Conservation (phyloP, 2,888 invertebrate species). For the Dorcus parallelipipedus region DNA sequence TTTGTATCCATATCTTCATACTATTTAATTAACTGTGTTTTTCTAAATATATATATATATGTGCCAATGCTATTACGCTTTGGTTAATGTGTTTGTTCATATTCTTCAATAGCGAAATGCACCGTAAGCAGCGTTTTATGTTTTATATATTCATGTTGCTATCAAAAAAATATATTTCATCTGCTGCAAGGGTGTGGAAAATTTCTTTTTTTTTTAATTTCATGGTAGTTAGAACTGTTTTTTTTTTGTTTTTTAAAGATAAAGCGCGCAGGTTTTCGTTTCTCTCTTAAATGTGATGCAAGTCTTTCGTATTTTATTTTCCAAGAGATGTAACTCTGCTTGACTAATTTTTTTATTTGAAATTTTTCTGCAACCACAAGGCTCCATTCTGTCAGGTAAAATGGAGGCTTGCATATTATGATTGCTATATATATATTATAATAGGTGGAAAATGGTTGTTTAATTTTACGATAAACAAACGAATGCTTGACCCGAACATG, state of each 20-base stretch:
- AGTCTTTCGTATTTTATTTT: too few species aligned
- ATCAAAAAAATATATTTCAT: too few species aligned
- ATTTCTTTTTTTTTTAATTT: background rate
- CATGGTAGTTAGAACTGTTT: background rate
- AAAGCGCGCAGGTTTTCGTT: too few species aligned
- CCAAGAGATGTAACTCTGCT: conserved; percentile 4
- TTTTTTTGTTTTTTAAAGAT: background rate
- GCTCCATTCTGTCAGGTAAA: conserved; percentile 86
- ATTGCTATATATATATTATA: conserved; percentile 39
- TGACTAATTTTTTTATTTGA: conserved; percentile 59
- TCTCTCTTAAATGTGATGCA: too few species aligned
- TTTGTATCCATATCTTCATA: background rate
- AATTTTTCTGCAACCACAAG: conserved; percentile 70
- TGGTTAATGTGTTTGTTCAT: conserved; percentile 18
- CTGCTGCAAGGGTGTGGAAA: too few species aligned
- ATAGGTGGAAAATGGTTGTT: conserved; percentile 32
- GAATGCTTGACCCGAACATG: conserved; percentile 13
- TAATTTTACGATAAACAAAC: conserved; percentile 1
- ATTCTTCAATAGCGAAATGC: conserved; percentile 16
- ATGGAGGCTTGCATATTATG: conserved; percentile 59
- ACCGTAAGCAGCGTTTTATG: conserved; percentile 1
- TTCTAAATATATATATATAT: conserved; percentile 6
- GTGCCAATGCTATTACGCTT: conserved; percentile 24
- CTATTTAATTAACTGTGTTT: background rate
- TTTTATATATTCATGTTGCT: too few species aligned